These are phyloP conservation scores for Dipodomys ordii DNA, from an alignment of 2,113 vertebrate species.

Conservation along the genomic window DNA sequence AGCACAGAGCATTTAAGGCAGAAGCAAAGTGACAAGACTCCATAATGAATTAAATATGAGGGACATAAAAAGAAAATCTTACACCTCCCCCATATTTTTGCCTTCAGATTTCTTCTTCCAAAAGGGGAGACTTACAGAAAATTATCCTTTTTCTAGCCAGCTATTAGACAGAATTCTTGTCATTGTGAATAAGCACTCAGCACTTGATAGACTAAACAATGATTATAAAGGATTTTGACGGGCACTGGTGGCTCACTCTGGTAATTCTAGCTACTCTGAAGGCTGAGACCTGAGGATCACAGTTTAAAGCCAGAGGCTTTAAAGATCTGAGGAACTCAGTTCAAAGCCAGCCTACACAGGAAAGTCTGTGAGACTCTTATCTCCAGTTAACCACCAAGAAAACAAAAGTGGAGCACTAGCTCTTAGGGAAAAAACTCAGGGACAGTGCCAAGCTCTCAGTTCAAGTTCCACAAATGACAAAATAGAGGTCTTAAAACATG, in stretches of 20 bases:
- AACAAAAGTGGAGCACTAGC: no score
- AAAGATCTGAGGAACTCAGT: no score
- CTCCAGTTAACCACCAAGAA: no score
- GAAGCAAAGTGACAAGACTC: not conserved
- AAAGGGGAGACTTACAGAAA: not conserved
- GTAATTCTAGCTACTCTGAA: no score
- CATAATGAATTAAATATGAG: constrained; percentile 22
- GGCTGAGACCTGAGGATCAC: no score
- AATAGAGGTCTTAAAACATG: not conserved
- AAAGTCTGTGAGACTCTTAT: no score
- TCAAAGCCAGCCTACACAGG: no score
- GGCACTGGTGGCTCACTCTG: no score
- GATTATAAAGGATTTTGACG: no score
- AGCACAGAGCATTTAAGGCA: constrained; percentile 14
- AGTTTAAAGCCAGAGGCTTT: no score
- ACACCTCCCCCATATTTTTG: not conserved
- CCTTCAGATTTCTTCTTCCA: not conserved
- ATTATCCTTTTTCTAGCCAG: not conserved
- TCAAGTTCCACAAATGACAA: not conserved
- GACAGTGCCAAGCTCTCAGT: no score
- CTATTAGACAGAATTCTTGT: not conserved
- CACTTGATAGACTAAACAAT: not conserved
- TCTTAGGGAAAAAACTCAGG: no score
- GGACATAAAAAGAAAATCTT: not conserved
- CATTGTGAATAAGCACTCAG: not conserved